Conservation (phyloP, 2,113 vertebrate species). For the Trachemys scripta region DNA sequence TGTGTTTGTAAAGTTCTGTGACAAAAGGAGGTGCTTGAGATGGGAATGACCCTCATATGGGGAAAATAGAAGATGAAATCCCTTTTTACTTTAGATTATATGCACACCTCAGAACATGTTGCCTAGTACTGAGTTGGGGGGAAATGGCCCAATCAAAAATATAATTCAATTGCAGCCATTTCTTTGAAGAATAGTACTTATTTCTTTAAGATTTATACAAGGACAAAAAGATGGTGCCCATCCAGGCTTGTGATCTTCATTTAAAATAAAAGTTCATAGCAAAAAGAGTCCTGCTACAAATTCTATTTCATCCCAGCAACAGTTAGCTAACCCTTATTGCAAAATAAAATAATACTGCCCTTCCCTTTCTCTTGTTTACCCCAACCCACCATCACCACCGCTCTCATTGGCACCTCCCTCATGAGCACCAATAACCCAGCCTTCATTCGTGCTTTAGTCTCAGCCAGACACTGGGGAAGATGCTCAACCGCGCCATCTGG, state of each 20-base stretch:
- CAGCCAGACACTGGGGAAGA: constrained; percentile 5
- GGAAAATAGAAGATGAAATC: not conserved
- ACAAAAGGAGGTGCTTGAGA: constrained; percentile 17
- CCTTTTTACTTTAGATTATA: not conserved
- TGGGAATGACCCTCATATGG: not conserved
- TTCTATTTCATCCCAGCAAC: not conserved
- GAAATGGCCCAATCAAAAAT: constrained; percentile 21
- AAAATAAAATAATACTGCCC: not conserved
- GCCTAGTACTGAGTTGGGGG: not conserved
- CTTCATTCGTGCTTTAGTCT: not conserved
- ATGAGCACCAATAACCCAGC: not conserved
- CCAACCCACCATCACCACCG: not conserved
- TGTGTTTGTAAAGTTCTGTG: constrained; percentile 35
- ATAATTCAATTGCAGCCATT: not conserved
- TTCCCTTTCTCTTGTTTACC: not conserved
- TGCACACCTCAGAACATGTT: not conserved
- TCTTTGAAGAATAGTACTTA: not conserved
- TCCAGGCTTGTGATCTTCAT: not conserved
- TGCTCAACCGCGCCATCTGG: not conserved
- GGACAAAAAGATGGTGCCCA: not conserved
- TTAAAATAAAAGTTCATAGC: not conserved
- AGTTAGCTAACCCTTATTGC: not conserved
- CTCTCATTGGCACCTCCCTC: not conserved
- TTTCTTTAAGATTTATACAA: not conserved
- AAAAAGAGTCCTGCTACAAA: not conserved